These are phyloP conservation scores for Nomia melanderi DNA, from an alignment of 1,140 invertebrate genomes.

Conservation along the genomic window DNA sequence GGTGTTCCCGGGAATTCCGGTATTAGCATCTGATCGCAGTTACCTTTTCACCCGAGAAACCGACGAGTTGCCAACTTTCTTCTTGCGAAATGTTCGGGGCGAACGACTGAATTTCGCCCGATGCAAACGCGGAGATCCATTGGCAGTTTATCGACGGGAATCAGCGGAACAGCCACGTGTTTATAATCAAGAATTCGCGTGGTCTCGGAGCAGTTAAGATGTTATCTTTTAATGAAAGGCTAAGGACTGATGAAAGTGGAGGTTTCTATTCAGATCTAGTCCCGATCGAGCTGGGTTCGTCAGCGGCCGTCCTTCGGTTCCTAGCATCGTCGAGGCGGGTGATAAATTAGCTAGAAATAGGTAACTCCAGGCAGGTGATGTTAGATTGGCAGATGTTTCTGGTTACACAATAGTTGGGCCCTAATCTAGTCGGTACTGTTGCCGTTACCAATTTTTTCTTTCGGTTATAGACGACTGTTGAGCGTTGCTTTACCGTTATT, in stretches of 20 bases:
- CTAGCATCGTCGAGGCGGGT: conserved; percentile 54
- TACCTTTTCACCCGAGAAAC: neutral
- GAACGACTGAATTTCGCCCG: neutral
- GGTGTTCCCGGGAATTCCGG: no score
- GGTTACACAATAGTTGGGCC: conserved; percentile 54
- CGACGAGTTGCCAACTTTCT: neutral
- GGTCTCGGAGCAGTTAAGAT: conserved; percentile 72
- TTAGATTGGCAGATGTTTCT: conserved; percentile 75
- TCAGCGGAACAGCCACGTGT: conserved; percentile 50
- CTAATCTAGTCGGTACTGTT: conserved; percentile 49
- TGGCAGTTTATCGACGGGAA: conserved; percentile 9
- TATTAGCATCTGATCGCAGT: no score
- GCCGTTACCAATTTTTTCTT: conserved; percentile 33
- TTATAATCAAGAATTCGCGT: conserved; percentile 62
- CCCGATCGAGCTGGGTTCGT: neutral
- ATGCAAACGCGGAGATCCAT: neutral
- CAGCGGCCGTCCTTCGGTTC: conserved; percentile 46
- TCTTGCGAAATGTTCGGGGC: neutral
- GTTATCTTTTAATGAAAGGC: conserved; percentile 73
- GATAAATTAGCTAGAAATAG: conserved; percentile 75
- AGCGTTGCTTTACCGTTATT: neutral
- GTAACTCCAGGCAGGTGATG: conserved; percentile 73
- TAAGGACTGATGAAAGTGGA: conserved; percentile 58
- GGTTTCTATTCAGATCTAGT: conserved; percentile 25
- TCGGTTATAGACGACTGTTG: neutral